Evolutionary conservation across 2,888 invertebrate species (phyloP).

Genomic region (Palloptera scutellata): DNA sequence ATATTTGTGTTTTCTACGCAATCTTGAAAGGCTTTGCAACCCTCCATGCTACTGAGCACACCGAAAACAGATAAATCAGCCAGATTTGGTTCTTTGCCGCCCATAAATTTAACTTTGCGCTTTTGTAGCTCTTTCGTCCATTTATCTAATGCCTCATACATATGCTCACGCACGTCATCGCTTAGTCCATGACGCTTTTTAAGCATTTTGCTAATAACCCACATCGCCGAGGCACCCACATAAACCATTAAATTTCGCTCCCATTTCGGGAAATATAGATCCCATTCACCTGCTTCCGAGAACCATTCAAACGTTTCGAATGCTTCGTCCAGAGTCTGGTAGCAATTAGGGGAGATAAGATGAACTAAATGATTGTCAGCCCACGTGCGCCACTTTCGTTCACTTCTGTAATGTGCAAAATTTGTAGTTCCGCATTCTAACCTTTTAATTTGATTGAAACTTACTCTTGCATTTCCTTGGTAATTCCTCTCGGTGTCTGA

Average conservation of each 20-base stretch:
- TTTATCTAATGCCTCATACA: slow-evolving; percentile 86
- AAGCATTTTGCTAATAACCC: slow-evolving; percentile 85
- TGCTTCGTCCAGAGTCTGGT: slow-evolving; percentile 84
- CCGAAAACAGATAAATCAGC: slow-evolving; percentile 94
- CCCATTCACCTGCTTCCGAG: slow-evolving; percentile 92
- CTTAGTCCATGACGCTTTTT: slow-evolving; percentile 86
- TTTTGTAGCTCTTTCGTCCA: slow-evolving; percentile 79
- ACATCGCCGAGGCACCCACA: slow-evolving; percentile 94
- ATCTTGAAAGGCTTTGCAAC: slow-evolving; percentile 89
- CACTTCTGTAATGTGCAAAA: slow-evolving; percentile 72
- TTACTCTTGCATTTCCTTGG: slow-evolving; percentile 70
- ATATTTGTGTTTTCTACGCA: slow-evolving; percentile 77
- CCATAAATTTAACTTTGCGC: slow-evolving; percentile 80
- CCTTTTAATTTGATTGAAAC: slow-evolving; percentile 41
- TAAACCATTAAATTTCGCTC: slow-evolving; percentile 89
- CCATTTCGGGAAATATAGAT: slow-evolving; percentile 84
- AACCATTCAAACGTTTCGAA: slow-evolving; percentile 94
- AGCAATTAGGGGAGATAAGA: slow-evolving; percentile 95
- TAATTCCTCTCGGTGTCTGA: slow-evolving; percentile 66
- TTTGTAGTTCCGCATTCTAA: background rate
- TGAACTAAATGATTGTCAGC: slow-evolving; percentile 91
- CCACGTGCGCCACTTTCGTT: slow-evolving; percentile 96
- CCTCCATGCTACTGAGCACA: slow-evolving; percentile 90
- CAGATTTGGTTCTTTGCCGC: slow-evolving; percentile 86
- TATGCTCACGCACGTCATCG: slow-evolving; percentile 86